Base-by-base conservation (phyloP, 2,797 vertebrate genomes). In the Clarias pachynema region DNA sequence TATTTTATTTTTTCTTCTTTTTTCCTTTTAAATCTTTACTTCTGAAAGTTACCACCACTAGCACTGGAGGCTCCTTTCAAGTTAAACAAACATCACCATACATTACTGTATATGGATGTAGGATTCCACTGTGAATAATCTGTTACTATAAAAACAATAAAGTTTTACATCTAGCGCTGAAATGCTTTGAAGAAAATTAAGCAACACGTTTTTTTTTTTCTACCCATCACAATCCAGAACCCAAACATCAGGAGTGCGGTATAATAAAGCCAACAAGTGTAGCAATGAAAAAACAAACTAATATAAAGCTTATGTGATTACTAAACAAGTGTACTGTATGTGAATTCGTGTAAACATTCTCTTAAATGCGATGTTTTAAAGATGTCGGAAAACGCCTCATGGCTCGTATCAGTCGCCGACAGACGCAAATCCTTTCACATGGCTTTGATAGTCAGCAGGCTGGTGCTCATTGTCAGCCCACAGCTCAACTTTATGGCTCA, bases 401-500 rank as follows among this genome's bases (percentile, higher is more conserved):
- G 56, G 29, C 22, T 18, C 5, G 29, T 60, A 59, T 78, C 75
- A n/a, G 20, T 37, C 29, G 60, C 75, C 7, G n/a, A 34, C 74
- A 77, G 53, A 77, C 18, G 10, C 57, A 59, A 57, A 77, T 59
- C 74, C 53, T 57, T 59, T 78, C 75, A 37, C 56, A 8, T 53
- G 65, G 24, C 70, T 77, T 82, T 82, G 68, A 85, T 57, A 77
- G 80, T 60, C 70, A 77, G 72, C 85, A 69, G 79, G 34, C 79
- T 60, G 34, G 29, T 6, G 49, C 73, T 82, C 65, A 79, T 70
- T 79, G 72, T 82, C 85, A 82, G 65, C 73, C 80, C 73, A 79
- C 81, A 86, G 81, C 81, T 68, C 75, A 82, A 86, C 73, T 83
- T 86, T 40, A 86, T 56, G 57, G 63, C 85, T 86, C 85, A 86